These are phyloP conservation scores for Morone saxatilis DNA, from an alignment of 2,113 vertebrate species.

Conservation along the genomic window DNA sequence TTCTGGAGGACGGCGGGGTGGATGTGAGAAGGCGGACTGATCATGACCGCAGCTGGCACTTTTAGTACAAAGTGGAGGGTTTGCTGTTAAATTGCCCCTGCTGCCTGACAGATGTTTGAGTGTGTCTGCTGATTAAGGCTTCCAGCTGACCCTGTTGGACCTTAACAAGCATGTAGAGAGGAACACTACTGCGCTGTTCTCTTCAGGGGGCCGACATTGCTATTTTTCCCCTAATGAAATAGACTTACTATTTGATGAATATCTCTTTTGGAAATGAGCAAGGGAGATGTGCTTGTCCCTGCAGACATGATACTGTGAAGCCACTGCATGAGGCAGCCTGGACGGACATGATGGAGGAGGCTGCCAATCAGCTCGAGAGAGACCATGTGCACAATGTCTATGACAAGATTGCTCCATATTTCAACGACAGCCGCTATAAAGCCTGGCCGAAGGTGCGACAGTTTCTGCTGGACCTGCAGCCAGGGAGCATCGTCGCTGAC, in stretches of 20 bases:
- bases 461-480: slow-evolving; percentile 86
- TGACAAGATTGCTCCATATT: slow-evolving; percentile 87
- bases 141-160: slow-evolving; percentile 40
- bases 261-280: neutral
- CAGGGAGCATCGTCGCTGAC: slow-evolving; percentile 85
- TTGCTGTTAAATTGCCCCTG: slow-evolving; percentile 39
- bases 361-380: slow-evolving; percentile 84
- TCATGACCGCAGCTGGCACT: slow-evolving; percentile 22
- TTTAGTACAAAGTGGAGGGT: slow-evolving; percentile 24
- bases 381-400: slow-evolving; percentile 85
- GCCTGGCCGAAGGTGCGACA: slow-evolving; percentile 86
- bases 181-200: neutral
- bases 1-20: slow-evolving; percentile 9
- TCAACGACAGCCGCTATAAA: slow-evolving; percentile 85
- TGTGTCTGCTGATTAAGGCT: slow-evolving; percentile 43
- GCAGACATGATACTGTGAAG: slow-evolving; percentile 68
- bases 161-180: slow-evolving; percentile 32
- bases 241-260: neutral
- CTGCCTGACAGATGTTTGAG: slow-evolving; percentile 44
- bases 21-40: slow-evolving; percentile 8
- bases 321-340: slow-evolving; percentile 62
- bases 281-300: slow-evolving; percentile 16
- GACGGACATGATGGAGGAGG: slow-evolving; percentile 82
- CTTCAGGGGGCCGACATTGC: neutral
- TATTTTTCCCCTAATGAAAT: neutral